Base-by-base conservation (phyloP, 1,140 invertebrate species). In the Sycophila sp. region DNA sequence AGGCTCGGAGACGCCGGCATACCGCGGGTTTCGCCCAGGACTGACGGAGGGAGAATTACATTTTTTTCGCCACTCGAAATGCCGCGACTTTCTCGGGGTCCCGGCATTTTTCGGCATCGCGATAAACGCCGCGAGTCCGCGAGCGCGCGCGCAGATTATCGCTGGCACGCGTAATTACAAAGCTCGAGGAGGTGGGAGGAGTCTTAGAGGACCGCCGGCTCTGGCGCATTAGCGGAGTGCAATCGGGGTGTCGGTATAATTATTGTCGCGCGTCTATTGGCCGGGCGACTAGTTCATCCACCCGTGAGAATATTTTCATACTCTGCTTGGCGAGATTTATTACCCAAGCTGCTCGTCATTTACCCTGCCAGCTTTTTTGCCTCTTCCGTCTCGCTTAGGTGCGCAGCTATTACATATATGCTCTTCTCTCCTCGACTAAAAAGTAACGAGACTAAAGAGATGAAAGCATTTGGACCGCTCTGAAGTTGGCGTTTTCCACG, bases 11-110 rank as follows among this genome's bases (percentile, higher is more conserved):
- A n/a, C n/a, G n/a, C n/a, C n/a, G n/a, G n/a, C n/a, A n/a, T n/a
- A n/a, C n/a, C n/a, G n/a, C n/a, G n/a, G n/a, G n/a, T n/a, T 10
- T 3, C 11, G 38, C 2, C 38, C 38, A 40, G 11, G 38, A 10
- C 4, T 10, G n/a, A 10, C 42, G 17, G 40, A 17, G 40, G 40
- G 22, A 13, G 51, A 55, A 55, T 55, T 55, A 55, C 51, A 55
- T 55, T 55, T 55, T 55, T 55, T 55, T 55, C 51, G 30, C 51
- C 30, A 34, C 51, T 55, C 51, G 28, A 30, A 55, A 55, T 55
- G 34, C 51, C 26, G 49, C 1, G 28, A 55, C 30, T 55, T 55
- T 55, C 51, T 55, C 51, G 22, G 17, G 51, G 10, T 28, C 19
- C n/a, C 17, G 6, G n/a, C 51, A 55, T 55, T 55, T 55, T 34